Percentiles rank a stretch among this genome's conserved stretches.
Evolutionary conservation across 37 sponge, comb jelly and placozoan genomes (phyloP).

Genomic region (Dysidea cf. avara): DNA sequence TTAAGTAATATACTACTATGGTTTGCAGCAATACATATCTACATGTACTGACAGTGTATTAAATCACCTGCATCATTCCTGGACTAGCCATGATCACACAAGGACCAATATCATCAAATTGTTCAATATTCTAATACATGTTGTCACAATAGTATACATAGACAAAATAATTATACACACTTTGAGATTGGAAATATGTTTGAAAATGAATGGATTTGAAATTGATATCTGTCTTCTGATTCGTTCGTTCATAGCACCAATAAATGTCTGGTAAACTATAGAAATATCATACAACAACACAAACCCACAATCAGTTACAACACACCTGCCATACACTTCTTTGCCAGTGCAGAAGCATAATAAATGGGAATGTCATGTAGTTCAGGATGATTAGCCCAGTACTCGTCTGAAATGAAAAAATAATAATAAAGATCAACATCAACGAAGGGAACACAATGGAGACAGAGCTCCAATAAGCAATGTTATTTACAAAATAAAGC

Average conservation of each 20-base stretch:
- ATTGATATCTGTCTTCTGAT: conserved; percentile 85
- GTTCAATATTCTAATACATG: conserved; percentile 76
- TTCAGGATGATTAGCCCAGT: conserved; percentile 96
- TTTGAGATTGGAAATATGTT: conserved; percentile 94
- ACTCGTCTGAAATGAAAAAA: conserved; percentile 93
- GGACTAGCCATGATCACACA: conserved; percentile 99
- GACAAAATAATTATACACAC: conserved; percentile 26
- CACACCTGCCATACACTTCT: conserved; percentile 98
- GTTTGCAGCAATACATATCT: too few species aligned
- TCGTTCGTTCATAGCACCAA: conserved; percentile 97
- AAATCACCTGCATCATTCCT: conserved; percentile 99
- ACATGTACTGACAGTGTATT: too few species aligned
- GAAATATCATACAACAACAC: neutral
- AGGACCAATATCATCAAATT: conserved; percentile 95
- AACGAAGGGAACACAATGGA: too few species aligned
- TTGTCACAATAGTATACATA: neutral
- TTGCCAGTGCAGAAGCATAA: conserved; percentile 97
- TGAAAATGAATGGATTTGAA: conserved; percentile 96
- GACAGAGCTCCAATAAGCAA: too few species aligned
- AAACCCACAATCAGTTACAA: conserved; percentile 4
- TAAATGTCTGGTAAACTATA: conserved; percentile 94
- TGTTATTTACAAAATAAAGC: too few species aligned
- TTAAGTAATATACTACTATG: too few species aligned
- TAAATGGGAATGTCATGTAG: conserved; percentile 98
- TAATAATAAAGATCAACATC: too few species aligned